These are phyloP conservation scores for Drymodes brunneopygia DNA, from an alignment of 2,113 vertebrate species.

Conservation along the genomic window DNA sequence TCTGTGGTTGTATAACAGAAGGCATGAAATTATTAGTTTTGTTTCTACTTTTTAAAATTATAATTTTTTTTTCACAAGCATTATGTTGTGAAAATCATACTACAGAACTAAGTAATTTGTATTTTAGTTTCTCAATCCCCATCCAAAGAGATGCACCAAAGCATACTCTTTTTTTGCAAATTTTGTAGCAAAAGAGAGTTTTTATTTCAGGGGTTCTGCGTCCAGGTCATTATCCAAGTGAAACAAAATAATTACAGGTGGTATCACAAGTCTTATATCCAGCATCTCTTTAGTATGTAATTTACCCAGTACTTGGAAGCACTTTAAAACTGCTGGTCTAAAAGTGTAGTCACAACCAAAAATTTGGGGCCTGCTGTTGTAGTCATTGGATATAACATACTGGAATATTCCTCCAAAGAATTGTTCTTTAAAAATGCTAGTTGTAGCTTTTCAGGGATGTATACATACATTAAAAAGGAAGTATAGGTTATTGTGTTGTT, in stretches of 20 bases:
- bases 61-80: neutral
- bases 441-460: neutral
- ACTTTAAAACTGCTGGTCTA: neutral
- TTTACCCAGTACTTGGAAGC: neutral
- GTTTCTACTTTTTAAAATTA: neutral
- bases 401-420: neutral
- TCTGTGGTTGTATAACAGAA: neutral
- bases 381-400: neutral
- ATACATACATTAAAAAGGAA: slow-evolving; percentile 1
- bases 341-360: neutral
- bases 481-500: slow-evolving; percentile 21
- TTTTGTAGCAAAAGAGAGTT: neutral
- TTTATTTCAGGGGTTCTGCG: neutral
- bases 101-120: neutral
- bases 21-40: neutral
- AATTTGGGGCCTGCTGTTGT: neutral
- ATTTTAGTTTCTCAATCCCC: neutral
- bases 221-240: neutral
- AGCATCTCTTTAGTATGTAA: neutral
- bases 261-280: neutral
- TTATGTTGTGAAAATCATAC: neutral
- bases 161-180: neutral
- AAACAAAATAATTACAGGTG: neutral
- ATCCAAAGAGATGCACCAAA: neutral
- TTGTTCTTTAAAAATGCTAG: slow-evolving; percentile 12